Conservation (phyloP, 2,797 vertebrate genomes). For the Staurois parvus region DNA sequence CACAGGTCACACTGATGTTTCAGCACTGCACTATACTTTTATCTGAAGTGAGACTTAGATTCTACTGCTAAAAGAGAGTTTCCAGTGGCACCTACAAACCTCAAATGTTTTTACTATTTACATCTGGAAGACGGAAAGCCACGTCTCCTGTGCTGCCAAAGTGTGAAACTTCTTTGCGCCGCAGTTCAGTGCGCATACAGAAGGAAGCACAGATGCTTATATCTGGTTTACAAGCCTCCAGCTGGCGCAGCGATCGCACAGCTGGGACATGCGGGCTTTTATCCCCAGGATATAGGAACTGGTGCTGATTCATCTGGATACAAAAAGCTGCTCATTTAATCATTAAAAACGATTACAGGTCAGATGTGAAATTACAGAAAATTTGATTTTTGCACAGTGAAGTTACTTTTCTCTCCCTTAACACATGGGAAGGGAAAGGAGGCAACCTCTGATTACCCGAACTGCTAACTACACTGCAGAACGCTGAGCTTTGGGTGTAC, state of each 20-base stretch:
- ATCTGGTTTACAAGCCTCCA: constrained; percentile 23
- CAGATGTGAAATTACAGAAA: constrained; percentile 17
- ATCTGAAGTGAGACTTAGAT: too few species aligned
- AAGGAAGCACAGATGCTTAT: constrained; percentile 45
- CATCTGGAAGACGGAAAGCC: neutral
- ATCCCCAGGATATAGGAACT: constrained; percentile 42
- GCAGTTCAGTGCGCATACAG: neutral
- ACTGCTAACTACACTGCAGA: too few species aligned
- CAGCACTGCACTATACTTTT: too few species aligned
- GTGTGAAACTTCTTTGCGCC: constrained; percentile 1
- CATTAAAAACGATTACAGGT: constrained; percentile 29
- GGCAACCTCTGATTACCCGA: too few species aligned
- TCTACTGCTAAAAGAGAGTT: too few species aligned
- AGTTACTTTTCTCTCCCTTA: too few species aligned
- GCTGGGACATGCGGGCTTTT: constrained; percentile 24
- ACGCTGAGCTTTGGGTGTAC: too few species aligned
- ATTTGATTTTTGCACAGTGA: neutral
- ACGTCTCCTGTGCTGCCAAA: neutral
- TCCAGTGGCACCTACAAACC: too few species aligned
- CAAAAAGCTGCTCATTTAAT: constrained; percentile 32
- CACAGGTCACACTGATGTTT: too few species aligned
- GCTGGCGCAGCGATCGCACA: constrained; percentile 31
- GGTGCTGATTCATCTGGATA: constrained; percentile 49
- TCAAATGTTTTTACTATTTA: neutral
- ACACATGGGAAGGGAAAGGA: too few species aligned